Evolutionary conservation across 2,888 invertebrate genomes (phyloP).

Genomic region (Trichopria drosophilae): DNA sequence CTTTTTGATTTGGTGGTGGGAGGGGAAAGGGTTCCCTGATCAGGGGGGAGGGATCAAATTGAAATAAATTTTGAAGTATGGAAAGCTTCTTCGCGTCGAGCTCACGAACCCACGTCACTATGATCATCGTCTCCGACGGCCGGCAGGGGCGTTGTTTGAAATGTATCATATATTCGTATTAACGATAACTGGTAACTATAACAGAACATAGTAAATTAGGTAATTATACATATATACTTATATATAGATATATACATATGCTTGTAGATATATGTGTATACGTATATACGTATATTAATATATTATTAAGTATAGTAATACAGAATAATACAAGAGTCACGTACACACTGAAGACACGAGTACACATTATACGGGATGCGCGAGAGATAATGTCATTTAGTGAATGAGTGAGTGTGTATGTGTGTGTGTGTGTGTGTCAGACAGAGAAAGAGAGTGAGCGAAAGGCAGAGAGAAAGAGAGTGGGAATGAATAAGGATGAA

Average conservation of each 20-base stretch:
- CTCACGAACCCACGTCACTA: conserved; percentile 27
- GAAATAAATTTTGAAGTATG: conserved; percentile 13
- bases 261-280: conserved; percentile 37
- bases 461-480: too few relatives aligned
- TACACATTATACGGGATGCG: too few relatives aligned
- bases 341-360: too few relatives aligned
- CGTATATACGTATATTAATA: conserved; percentile 44
- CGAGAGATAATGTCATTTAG: too few relatives aligned
- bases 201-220: conserved; percentile 56
- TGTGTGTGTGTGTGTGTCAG: too few relatives aligned
- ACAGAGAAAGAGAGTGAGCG: too few relatives aligned
- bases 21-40: too few relatives aligned
- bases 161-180: conserved; percentile 59
- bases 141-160: conserved; percentile 57
- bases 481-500: too few relatives aligned
- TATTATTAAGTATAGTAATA: conserved; percentile 38
- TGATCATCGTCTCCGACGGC: conserved; percentile 51
- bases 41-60: too few relatives aligned
- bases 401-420: too few relatives aligned
- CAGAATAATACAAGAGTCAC: conserved; percentile 27
- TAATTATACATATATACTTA: conserved; percentile 45
- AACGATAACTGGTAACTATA: conserved; percentile 54
- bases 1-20: too few relatives aligned
- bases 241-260: conserved; percentile 35
- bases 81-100: too few relatives aligned